Evolutionary conservation across 2,888 invertebrate genomes (phyloP).

Genomic region (Synanthedon vespiformis): DNA sequence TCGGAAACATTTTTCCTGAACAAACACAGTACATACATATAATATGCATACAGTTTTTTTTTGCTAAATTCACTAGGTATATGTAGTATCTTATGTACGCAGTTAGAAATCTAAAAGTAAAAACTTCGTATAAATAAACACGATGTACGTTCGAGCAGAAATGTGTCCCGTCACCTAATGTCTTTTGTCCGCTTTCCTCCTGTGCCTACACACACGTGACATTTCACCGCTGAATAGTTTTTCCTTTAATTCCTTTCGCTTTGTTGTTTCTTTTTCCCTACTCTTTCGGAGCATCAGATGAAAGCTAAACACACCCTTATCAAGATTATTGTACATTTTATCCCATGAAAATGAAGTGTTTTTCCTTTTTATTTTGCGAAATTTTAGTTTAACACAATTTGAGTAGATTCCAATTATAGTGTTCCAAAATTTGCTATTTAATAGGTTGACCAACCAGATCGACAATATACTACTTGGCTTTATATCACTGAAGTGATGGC

Average conservation of each 20-base stretch:
- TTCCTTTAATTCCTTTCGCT: background rate
- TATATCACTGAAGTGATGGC: too few relatives aligned
- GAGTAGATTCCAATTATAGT: too few relatives aligned
- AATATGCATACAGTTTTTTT: background rate
- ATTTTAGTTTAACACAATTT: too few relatives aligned
- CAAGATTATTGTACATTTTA: too few relatives aligned
- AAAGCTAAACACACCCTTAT: too few relatives aligned
- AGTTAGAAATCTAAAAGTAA: background rate
- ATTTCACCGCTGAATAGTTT: slow-evolving; percentile 7
- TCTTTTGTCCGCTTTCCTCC: slow-evolving; percentile 18
- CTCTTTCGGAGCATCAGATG: too few relatives aligned
- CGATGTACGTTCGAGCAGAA: slow-evolving; percentile 22
- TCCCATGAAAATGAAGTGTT: too few relatives aligned
- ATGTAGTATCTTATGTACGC: background rate
- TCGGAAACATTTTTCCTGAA: background rate
- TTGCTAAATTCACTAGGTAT: background rate
- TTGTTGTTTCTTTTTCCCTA: background rate
- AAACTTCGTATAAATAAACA: slow-evolving; percentile 1
- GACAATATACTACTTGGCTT: too few relatives aligned
- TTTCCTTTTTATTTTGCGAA: too few relatives aligned
- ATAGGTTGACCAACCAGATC: too few relatives aligned
- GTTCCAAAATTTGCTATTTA: too few relatives aligned
- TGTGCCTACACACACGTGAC: slow-evolving; percentile 7
- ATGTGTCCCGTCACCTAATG: slow-evolving; percentile 34
- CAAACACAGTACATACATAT: background rate